Evolutionary conservation across 2,888 invertebrate genomes (phyloP), one percentile per base, ranked within the genome.

Genomic region (Steromphala cineraria): DNA sequence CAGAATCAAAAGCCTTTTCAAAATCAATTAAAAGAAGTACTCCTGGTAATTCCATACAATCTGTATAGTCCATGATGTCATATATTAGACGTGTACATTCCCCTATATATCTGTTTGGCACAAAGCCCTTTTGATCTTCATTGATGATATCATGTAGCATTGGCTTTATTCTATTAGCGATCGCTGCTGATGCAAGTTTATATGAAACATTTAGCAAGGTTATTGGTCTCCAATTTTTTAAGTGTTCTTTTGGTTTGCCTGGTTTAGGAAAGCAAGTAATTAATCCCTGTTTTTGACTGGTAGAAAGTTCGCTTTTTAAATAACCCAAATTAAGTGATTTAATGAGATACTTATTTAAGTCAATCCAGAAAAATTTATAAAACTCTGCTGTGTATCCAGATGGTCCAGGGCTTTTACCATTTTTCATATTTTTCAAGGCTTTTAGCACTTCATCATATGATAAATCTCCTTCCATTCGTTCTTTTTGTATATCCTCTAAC

Each of bases 11-110:
- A 24, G 77, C 56, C 53, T 77, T 55, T 55, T 53, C 77, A 36
- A 77, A 77, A n/a, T 77, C 77, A 17, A 77, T 77, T 31, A 77
- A 28, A 8, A 77, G 53, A n/a, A 55, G 55, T n/a, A 77, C 17
- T 2, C 77, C 77, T 24, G 28, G 53, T 17, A 55, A 17, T 10
- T 77, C 21, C 5, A 19, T 19, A 28, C 17, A 19, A 13, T 55
- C 56, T 31, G 77, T 77, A 55, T 77, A 31, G 19, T 77, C 55
- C 17, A 77, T 77, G 17, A 77, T 24, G 55, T 77, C 77, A 53
- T 53, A 76, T 19, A 76, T 28, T 17, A 55, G 28, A 8, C 76
- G 19, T n/a, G 36, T 77, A 17, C 8, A 21, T 13, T 77, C 77
- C 17, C 77, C 77, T n/a, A 77, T 55, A 17, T 53, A 77, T 77